Evolutionary conservation across 2,113 vertebrate genomes (phyloP).

Genomic region (Aptenodytes forsteri): DNA sequence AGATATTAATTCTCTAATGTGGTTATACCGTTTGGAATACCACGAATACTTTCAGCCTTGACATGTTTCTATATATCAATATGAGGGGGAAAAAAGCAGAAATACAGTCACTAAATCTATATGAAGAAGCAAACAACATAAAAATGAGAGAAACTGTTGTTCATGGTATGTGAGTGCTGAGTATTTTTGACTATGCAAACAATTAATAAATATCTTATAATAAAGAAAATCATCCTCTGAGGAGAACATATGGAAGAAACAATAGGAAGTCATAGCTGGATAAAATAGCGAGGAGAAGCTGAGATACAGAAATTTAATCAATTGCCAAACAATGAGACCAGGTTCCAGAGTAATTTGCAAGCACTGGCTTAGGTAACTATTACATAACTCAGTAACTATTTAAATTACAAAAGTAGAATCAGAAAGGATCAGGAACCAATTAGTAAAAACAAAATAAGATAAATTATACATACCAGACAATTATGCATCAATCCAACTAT

Average conservation of each 20-base stretch:
- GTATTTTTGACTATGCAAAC: background rate
- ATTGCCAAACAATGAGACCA: background rate
- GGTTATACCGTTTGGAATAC: background rate
- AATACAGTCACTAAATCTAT: background rate
- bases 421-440: background rate
- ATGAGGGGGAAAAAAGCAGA: background rate
- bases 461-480: background rate
- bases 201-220: background rate
- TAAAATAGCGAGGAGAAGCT: background rate
- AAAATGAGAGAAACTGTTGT: background rate
- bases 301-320: background rate
- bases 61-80: background rate
- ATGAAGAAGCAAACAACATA: background rate
- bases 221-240: background rate
- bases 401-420: background rate
- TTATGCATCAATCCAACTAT: background rate
- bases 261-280: background rate
- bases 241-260: background rate
- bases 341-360: background rate
- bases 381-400: background rate
- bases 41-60: background rate
- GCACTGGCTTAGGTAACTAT: background rate
- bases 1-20: background rate
- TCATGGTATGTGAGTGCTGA: background rate
- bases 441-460: background rate